These are phyloP conservation scores for Melipona beecheii DNA, from an alignment of 2,888 invertebrate species.

Conservation along the genomic window DNA sequence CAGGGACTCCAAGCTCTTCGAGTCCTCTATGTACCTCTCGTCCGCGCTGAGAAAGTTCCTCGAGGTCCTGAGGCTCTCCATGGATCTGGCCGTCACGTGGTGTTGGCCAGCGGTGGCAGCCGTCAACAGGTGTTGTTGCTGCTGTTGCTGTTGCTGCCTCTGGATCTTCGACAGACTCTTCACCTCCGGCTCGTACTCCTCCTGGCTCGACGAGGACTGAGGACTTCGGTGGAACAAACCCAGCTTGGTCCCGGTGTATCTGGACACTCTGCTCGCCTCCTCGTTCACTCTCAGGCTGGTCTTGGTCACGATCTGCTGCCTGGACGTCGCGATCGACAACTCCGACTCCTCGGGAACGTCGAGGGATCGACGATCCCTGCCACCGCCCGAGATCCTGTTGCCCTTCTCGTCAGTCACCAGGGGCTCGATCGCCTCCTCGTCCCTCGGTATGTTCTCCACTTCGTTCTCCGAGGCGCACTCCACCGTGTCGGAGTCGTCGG, in stretches of 20 bases:
- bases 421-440: constrained; percentile 62
- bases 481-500: constrained; percentile 78
- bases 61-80: constrained; percentile 88
- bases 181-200: constrained; percentile 88
- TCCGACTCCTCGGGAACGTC: constrained; percentile 65
- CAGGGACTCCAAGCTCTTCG: constrained; percentile 79
- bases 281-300: constrained; percentile 79
- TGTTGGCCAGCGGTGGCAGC: constrained; percentile 65
- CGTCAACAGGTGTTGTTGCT: constrained; percentile 77
- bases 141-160: constrained; percentile 73
- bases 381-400: constrained; percentile 55
- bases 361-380: constrained; percentile 45
- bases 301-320: constrained; percentile 34
- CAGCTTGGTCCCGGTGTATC: constrained; percentile 85
- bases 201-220: constrained; percentile 89
- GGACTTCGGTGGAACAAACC: constrained; percentile 86
- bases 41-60: constrained; percentile 84
- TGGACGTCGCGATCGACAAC: constrained; percentile 18
- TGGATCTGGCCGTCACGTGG: constrained; percentile 88
- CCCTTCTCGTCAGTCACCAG: constrained; percentile 68
- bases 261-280: constrained; percentile 66
- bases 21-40: constrained; percentile 80
- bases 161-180: constrained; percentile 80
- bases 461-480: constrained; percentile 80
- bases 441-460: constrained; percentile 78